A percentile compares a stretch with the other conserved stretches of the same genome.
phyloP scores from a whole-genome alignment of 2,113 vertebrate genomes.

The Indri indri region DNA sequence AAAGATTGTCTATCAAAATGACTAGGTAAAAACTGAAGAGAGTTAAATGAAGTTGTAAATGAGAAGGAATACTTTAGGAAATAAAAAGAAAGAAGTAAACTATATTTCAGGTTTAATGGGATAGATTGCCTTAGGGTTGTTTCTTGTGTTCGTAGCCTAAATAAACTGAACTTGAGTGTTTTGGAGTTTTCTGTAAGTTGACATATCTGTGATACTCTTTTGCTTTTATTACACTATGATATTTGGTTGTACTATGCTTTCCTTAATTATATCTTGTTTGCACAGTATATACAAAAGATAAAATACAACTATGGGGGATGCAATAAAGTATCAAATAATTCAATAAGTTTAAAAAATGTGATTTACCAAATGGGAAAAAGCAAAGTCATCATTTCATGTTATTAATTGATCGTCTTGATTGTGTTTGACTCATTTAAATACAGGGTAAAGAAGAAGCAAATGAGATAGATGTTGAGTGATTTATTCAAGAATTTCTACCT shows the following conservation, averaged over 20 bases:
- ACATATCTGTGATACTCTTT: not conserved
- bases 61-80: not conserved
- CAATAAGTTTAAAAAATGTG: not conserved
- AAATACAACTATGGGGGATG: not conserved
- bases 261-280: not conserved
- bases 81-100: not conserved
- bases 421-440: constrained; percentile 12
- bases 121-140: not conserved
- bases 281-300: not conserved
- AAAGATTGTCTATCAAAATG: not conserved
- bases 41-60: not conserved
- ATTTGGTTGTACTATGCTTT: not conserved
- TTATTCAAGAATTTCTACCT: not conserved
- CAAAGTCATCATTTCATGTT: not conserved
- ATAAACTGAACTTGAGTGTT: not conserved
- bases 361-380: not conserved
- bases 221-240: not conserved
- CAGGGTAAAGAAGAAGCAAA: not conserved
- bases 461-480: not conserved
- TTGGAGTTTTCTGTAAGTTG: not conserved
- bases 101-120: not conserved
- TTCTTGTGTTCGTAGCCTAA: not conserved
- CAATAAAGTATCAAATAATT: not conserved
- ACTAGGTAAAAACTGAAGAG: not conserved
- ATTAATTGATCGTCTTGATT: not conserved